Conservation (phyloP, 92 coral and sea anemone genomes). For the Porites cylindrica region DNA sequence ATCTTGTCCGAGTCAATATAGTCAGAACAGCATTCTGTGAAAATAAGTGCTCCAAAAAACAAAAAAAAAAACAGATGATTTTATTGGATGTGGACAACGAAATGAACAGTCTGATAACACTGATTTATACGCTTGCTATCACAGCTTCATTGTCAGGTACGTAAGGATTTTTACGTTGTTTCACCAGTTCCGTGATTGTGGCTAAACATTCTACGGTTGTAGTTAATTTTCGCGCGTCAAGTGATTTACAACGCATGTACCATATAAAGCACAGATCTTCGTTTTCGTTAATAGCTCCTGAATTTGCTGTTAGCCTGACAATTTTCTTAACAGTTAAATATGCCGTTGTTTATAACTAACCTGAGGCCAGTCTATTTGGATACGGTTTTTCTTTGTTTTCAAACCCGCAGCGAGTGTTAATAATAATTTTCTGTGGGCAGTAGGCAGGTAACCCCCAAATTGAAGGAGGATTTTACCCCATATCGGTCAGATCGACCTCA, state of each 20-base stretch:
- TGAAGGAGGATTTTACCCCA: no score
- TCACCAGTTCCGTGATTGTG: background rate
- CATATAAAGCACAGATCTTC: background rate
- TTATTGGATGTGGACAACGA: background rate
- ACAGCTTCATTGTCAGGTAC: constrained; percentile 5
- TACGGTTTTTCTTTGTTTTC: no score
- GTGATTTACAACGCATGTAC: background rate
- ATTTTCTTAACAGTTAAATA: no score
- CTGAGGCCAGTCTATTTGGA: no score
- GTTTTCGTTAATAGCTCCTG: background rate
- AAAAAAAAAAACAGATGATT: background rate
- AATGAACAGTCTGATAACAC: background rate
- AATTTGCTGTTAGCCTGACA: no score
- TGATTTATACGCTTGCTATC: background rate
- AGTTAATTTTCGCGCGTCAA: background rate
- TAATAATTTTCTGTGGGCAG: background rate
- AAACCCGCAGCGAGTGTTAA: background rate
- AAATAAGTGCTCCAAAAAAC: background rate
- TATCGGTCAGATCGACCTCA: no score
- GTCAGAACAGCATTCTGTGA: background rate
- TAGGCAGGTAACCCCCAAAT: no score
- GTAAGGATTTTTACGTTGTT: background rate
- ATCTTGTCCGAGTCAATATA: background rate
- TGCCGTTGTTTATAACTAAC: no score
- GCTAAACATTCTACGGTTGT: background rate